Evolutionary conservation across 30 jellyfish, hydroid and myxozoan species (phyloP), one percentile per base, ranked within the genome.

Genomic region (Hydractinia echinata): DNA sequence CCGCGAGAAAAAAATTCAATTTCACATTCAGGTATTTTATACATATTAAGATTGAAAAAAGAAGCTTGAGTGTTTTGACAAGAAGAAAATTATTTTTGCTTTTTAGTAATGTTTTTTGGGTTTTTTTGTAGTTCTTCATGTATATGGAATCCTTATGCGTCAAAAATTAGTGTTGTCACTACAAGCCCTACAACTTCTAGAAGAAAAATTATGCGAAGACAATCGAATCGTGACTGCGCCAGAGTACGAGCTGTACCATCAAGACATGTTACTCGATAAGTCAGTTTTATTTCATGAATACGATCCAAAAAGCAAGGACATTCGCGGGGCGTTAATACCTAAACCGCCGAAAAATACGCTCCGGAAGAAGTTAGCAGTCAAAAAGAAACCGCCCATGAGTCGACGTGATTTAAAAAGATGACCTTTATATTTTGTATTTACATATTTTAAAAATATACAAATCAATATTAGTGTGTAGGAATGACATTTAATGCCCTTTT

Each of bases 161-260:
- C 92, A 87, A 84, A 93, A 93, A 53, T 66, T 93, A 6, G 91
- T 93, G 8, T 6, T 93, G 79, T 93, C 99, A 49, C 72, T 93
- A 54, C 91, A 87, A 53, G 99, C 99, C 5, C 55, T 93, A 8
- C 90, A 94, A 68, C 73, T 87, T 52, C 73, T 93, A 15, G 99
- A 93, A 84, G 90, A 93, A 77, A 83, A 92, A 79, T 91, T 91
- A 67, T 91, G 98, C 55, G 98, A 91, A 76, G 98, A 91, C 69
- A 83, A 83, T 76, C 82, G 98, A 73, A 91, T 91, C 19, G 84
- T 91, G 11, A 91, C 98, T 8, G 95, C 81, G 51, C 96, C 96
- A 18, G 4, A 66, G 13, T 91, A 91, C 81, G 91, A 86, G 67
- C 87, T 91, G 6, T 73, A 83, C 55, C 91, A 83, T 51, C 88